Evolutionary conservation across 30 jellyfish, hydroid and myxozoan genomes (phyloP).

Genomic region (Cassiopea andromeda): DNA sequence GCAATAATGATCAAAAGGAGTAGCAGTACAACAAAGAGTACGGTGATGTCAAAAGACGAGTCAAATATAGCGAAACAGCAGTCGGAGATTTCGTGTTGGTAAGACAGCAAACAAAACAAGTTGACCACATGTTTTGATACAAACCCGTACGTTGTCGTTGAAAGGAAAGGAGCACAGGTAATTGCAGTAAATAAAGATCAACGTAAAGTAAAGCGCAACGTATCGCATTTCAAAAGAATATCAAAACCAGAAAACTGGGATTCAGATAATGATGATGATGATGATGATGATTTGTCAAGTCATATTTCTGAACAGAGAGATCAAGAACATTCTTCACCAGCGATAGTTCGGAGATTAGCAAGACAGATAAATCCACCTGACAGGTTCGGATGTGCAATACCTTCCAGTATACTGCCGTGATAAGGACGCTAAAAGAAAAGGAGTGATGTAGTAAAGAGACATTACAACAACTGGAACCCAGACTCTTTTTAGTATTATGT

Average conservation of each 20-base stretch:
- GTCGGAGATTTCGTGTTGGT: slow-evolving; percentile 45
- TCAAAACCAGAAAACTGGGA: slow-evolving; percentile 27
- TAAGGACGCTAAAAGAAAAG: slow-evolving; percentile 11
- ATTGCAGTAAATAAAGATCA: slow-evolving; percentile 14
- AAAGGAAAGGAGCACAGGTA: slow-evolving; percentile 14
- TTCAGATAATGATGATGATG: neutral
- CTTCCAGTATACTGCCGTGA: neutral
- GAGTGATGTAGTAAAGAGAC: neutral
- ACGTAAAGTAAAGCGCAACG: slow-evolving; percentile 15
- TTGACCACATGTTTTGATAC: slow-evolving; percentile 28
- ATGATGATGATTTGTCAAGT: slow-evolving; percentile 23
- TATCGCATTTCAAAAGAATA: slow-evolving; percentile 11
- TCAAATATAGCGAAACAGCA: slow-evolving; percentile 17
- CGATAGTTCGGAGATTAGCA: slow-evolving; percentile 26
- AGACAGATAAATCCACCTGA: slow-evolving; percentile 29
- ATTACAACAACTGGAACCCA: neutral
- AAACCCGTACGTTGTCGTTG: slow-evolving; percentile 24
- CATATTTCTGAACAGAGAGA: slow-evolving; percentile 31
- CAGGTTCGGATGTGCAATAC: slow-evolving; percentile 4
- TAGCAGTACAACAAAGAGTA: slow-evolving; percentile 35
- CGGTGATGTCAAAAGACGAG: slow-evolving; percentile 51
- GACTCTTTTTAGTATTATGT: neutral
- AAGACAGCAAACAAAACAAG: slow-evolving; percentile 39
- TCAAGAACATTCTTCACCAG: slow-evolving; percentile 16
- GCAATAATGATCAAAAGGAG: slow-evolving; percentile 27